phyloP scores from a whole-genome alignment of 2,888 invertebrate genomes.

The Cantharis nigra region DNA sequence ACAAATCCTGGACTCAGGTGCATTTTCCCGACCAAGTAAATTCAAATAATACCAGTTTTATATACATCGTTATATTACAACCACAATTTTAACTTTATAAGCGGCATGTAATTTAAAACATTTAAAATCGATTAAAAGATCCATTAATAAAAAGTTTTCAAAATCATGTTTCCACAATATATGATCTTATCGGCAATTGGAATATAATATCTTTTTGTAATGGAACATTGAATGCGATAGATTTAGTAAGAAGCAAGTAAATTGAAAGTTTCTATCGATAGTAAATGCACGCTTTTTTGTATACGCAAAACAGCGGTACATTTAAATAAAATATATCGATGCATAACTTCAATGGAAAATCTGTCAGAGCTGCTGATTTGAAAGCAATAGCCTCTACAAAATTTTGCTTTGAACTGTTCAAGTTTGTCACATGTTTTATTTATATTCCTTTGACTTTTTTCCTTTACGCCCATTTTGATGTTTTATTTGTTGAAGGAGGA shows the following conservation, averaged over 20 bases:
- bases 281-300: neutral
- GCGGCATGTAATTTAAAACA: neutral
- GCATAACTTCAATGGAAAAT: neutral
- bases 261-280: neutral
- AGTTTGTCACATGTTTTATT: constrained; percentile 50
- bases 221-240: neutral
- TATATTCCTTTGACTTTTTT: constrained; percentile 43
- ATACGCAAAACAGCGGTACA: neutral
- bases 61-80: neutral
- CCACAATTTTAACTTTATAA: neutral
- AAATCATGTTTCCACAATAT: neutral
- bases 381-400: constrained; percentile 26
- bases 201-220: neutral
- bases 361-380: constrained; percentile 1
- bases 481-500: constrained; percentile 42
- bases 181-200: neutral
- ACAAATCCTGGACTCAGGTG: constrained; percentile 49
- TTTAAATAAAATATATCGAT: neutral
- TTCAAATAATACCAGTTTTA: constrained; percentile 24
- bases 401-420: constrained; percentile 46
- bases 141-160: neutral
- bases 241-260: neutral
- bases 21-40: constrained; percentile 39
- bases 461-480: constrained; percentile 43
- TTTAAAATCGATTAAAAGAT: neutral